phyloP scores from a whole-genome alignment of 2,797 vertebrate genomes.

The Sphenopsis melanotis region DNA sequence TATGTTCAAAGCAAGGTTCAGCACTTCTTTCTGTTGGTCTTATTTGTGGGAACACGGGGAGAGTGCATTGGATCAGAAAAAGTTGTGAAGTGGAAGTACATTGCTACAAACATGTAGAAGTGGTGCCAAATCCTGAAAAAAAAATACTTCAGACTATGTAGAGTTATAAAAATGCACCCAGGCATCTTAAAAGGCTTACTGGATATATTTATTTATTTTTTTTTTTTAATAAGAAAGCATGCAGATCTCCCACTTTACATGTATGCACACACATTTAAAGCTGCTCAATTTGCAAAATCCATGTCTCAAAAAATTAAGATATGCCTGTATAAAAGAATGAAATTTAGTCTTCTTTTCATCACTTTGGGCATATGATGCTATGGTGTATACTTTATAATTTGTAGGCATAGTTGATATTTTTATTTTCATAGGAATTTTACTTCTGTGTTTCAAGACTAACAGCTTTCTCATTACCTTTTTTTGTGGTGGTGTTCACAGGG shows the following conservation, averaged over 20 bases:
- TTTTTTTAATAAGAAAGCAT: neutral
- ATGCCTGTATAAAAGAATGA: neutral
- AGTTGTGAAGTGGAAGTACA: neutral
- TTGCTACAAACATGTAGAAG: neutral
- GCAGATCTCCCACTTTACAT: neutral
- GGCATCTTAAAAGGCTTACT: neutral
- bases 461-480: neutral
- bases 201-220: accelerated
- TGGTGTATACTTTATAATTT: neutral
- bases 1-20: neutral
- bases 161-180: neutral
- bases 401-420: neutral
- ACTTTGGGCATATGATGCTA: neutral
- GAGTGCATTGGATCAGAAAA: neutral
- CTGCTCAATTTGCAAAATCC: neutral
- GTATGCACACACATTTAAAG: neutral
- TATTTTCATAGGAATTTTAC: neutral
- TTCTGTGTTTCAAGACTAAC: neutral
- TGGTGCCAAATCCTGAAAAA: neutral
- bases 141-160: neutral
- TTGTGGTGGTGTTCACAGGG: no score
- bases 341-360: neutral
- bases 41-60: neutral
- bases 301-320: neutral
- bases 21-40: neutral